Percentiles rank a stretch among this genome's conserved stretches.
phyloP scores from a whole-genome alignment of 2,113 vertebrate species.

The Hymenochirus boettgeri region DNA sequence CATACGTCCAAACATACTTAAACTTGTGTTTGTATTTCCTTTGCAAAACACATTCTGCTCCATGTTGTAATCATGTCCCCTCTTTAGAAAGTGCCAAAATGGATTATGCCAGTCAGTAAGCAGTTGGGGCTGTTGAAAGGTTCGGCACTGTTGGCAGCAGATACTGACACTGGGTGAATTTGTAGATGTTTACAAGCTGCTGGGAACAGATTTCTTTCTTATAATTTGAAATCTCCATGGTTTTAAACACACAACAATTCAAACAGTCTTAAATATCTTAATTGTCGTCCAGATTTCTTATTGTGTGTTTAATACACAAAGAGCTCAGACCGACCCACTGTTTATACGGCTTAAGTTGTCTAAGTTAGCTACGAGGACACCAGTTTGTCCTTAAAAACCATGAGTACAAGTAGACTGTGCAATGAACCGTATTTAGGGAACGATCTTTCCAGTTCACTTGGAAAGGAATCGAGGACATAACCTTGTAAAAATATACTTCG shows the following conservation, averaged over 20 bases:
- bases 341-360: neutral
- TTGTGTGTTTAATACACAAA: neutral
- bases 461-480: too few relatives aligned
- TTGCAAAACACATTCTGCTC: neutral
- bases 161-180: constrained; percentile 23
- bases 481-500: too few relatives aligned
- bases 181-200: constrained; percentile 36
- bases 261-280: constrained; percentile 8
- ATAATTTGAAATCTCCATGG: constrained; percentile 40
- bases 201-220: neutral
- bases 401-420: too few relatives aligned
- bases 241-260: constrained; percentile 36
- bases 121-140: constrained; percentile 12
- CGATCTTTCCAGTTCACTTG: too few relatives aligned
- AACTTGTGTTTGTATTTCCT: neutral
- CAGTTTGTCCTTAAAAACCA: constrained; percentile 9
- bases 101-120: neutral
- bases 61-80: neutral
- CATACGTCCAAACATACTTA: too few relatives aligned
- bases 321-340: neutral
- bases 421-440: too few relatives aligned
- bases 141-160: constrained; percentile 27
- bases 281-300: neutral
- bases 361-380: neutral
- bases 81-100: constrained; percentile 39